Conservation (phyloP, 2,113 vertebrate species). For the Marmota flaviventris region DNA sequence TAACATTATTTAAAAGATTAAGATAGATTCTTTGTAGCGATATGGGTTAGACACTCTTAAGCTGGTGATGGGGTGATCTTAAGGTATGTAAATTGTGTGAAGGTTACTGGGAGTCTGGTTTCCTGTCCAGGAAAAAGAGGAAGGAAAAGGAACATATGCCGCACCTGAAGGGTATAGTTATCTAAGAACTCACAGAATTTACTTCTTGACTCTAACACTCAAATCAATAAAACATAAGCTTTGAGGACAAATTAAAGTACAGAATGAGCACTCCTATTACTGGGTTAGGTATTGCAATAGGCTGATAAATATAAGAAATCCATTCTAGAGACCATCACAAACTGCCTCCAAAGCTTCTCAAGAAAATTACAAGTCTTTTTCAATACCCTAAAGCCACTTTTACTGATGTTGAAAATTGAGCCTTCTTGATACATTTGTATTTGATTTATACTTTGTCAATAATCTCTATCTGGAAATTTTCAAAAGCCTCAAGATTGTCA, state of each 20-base stretch:
- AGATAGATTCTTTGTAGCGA: background rate
- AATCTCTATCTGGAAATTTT: background rate
- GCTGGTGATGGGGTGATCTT: background rate
- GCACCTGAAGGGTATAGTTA: background rate
- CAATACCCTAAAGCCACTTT: background rate
- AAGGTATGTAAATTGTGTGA: background rate
- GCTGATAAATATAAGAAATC: background rate
- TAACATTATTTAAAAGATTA: conserved; percentile 33
- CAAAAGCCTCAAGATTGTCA: background rate
- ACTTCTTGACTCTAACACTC: conserved; percentile 27
- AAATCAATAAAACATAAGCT: background rate
- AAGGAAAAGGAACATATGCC: background rate
- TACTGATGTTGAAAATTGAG: conserved; percentile 6
- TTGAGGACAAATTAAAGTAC: background rate
- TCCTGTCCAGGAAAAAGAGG: conserved; percentile 9
- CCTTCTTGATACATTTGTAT: conserved; percentile 33
- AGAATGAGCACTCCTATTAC: background rate
- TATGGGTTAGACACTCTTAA: background rate
- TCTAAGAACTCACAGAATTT: background rate
- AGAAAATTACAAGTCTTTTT: background rate
- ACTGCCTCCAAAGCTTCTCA: background rate
- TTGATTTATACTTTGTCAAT: background rate
- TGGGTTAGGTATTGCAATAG: background rate
- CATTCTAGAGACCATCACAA: background rate
- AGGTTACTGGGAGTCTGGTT: background rate